phyloP scores from a whole-genome alignment of 2,797 vertebrate genomes.

The Cygnus olor region DNA sequence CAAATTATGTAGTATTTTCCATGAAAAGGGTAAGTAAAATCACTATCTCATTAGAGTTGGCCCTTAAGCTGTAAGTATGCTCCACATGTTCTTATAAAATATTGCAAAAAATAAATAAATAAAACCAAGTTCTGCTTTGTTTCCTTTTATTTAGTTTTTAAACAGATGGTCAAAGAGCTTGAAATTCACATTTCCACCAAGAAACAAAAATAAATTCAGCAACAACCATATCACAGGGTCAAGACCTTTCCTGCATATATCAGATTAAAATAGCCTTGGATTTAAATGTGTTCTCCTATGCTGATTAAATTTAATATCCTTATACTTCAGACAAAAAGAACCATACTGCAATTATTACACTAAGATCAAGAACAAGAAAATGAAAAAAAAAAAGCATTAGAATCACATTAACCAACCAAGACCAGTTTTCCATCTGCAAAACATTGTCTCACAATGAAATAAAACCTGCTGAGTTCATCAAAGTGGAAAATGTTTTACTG shows the following conservation, averaged over 20 bases:
- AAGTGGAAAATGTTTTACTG: background rate
- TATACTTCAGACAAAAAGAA: background rate
- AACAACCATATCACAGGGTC: background rate
- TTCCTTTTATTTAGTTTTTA: background rate
- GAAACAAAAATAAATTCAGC: background rate
- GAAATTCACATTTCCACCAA: background rate
- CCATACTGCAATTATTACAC: background rate
- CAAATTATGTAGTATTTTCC: background rate
- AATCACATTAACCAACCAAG: background rate
- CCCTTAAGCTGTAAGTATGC: background rate
- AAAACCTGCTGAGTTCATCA: slow-evolving; percentile 54
- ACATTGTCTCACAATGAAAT: slow-evolving; percentile 4
- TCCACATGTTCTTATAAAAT: background rate
- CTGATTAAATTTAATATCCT: slow-evolving; percentile 15
- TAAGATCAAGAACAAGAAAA: background rate
- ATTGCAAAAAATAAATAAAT: background rate
- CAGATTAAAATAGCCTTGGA: slow-evolving; percentile 15
- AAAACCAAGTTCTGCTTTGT: background rate
- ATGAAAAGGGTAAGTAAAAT: background rate
- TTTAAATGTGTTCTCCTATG: background rate
- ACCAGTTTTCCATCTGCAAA: slow-evolving; percentile 22
- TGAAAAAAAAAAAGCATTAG: background rate
- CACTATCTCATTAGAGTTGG: background rate
- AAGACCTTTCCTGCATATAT: background rate
- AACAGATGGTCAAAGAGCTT: background rate